Base-by-base conservation (phyloP, 2,888 invertebrate genomes). In the Aethes cnicana region DNA sequence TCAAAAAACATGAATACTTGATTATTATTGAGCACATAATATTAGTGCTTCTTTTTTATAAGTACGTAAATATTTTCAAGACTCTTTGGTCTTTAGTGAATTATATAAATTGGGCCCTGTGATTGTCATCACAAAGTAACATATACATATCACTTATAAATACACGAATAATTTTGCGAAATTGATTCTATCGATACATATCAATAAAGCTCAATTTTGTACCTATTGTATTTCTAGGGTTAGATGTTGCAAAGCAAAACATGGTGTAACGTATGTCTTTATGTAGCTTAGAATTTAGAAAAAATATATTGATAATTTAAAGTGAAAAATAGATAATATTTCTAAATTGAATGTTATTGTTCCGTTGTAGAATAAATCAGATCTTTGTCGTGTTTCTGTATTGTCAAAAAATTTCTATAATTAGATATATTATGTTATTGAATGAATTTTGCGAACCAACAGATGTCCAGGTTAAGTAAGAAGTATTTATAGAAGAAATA, bases 161-260 rank as follows among this genome's bases (percentile, higher is more conserved):
- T 39, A 47, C 36, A 33, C 33, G 37, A 57, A 55, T 43, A 28
- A 54, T 52, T 53, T 63, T 66, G 69, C 70, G 63, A 80, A 74
- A 74, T 66, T 76, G 71, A 75, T 68, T 74, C 67, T 74, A 80
- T 79, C 81, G 77, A 83, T 75, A 83, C 88, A 88, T 88, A 89
- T 89, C 88, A 87, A 78, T 68, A 80, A 87, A 79, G 88, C 88
- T 89, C 88, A 89, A 89, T 89, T 88, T 89, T 89, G 72, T 88
- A 89, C 84, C 69, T 82, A 85, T 78, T 74, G 70, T 84, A 85
- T 84, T 77, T 77, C 70, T 87, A 86, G 86, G 72, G 63, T 81
- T 86, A 86, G 84, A 77, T 72, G 76, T 84, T 84, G 84, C 84
- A 77, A 84, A 77, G 77, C 81, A 81, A 84, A 79, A 69, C 67